Conservation (phyloP, 2,797 vertebrate species). For the Steatocranus sp. region DNA sequence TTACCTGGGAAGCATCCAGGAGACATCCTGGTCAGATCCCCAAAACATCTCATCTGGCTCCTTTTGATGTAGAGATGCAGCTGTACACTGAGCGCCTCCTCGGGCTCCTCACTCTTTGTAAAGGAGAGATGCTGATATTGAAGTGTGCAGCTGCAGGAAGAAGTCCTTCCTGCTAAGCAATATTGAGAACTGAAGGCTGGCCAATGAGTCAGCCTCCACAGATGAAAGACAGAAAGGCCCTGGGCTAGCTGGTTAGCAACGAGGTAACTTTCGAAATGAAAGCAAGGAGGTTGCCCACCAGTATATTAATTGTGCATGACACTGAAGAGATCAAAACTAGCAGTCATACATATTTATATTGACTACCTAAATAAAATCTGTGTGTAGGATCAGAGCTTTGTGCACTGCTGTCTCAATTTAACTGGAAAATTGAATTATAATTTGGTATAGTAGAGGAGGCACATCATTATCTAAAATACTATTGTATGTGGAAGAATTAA, state of each 20-base stretch:
- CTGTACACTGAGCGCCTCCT: background rate
- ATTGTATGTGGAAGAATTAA: background rate
- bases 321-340: background rate
- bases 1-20: background rate
- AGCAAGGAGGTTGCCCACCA: background rate
- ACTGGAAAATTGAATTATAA: background rate
- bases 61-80: background rate
- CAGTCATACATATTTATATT: background rate
- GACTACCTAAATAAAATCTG: background rate
- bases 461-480: background rate
- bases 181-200: background rate
- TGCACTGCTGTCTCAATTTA: background rate
- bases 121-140: background rate
- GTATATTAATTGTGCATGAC: rapidly evolving
- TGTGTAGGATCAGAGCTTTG: background rate
- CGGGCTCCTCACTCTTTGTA: rapidly evolving
- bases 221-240: background rate
- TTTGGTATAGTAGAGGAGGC: rapidly evolving
- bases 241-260: background rate
- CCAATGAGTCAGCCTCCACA: rapidly evolving
- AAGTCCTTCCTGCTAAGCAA: background rate
- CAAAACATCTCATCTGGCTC: background rate
- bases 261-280: rapidly evolving
- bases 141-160: rapidly evolving
- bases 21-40: background rate